phyloP scores from a whole-genome alignment of 2,113 vertebrate genomes.

The Eolophus roseicapilla region DNA sequence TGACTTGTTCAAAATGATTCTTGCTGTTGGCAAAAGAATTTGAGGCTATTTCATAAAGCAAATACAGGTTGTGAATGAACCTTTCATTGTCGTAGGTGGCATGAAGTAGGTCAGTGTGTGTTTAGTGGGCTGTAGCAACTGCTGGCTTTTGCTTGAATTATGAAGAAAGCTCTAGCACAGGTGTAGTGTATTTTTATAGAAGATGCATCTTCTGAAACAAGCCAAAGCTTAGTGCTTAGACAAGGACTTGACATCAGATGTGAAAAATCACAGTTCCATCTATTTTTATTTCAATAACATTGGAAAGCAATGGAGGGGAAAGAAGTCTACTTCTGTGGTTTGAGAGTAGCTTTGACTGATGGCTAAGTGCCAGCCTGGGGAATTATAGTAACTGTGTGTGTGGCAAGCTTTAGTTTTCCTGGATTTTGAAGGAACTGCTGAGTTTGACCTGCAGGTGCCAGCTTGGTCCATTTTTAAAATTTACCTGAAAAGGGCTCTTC shows the following conservation, averaged over 20 bases:
- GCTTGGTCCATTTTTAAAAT: conserved; percentile 8
- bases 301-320: neutral
- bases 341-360: neutral
- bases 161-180: neutral
- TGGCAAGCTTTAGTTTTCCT: neutral
- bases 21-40: conserved; percentile 22
- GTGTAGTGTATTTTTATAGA: neutral
- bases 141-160: neutral
- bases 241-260: neutral
- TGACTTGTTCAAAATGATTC: conserved; percentile 11
- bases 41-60: neutral
- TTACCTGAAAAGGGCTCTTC: conserved; percentile 19
- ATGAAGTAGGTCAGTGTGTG: conserved; percentile 1
- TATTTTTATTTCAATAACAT: conserved; percentile 21
- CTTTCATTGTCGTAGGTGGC: neutral
- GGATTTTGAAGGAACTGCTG: neutral
- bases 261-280: neutral
- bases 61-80: neutral
- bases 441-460: neutral
- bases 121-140: neutral
- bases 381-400: neutral
- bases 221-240: neutral
- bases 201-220: neutral
- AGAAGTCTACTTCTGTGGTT: neutral
- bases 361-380: neutral